Conservation (phyloP, 2,888 invertebrate species). For the Nebria salina region DNA sequence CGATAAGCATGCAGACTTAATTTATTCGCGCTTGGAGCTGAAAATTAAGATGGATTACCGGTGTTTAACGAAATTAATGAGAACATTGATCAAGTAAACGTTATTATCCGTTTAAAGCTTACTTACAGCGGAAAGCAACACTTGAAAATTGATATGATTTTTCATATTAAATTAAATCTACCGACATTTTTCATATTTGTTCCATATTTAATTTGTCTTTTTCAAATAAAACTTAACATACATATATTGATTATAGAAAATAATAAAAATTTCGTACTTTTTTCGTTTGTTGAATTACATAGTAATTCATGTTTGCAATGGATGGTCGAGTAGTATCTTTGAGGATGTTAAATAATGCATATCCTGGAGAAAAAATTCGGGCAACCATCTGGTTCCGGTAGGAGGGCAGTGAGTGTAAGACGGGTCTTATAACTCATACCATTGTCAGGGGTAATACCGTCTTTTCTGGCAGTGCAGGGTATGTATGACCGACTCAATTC, state of each 20-base stretch:
- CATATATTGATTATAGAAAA: too few species aligned
- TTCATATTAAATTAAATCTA: too few species aligned
- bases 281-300: too few species aligned
- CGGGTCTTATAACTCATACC: background rate
- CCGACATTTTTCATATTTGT: too few species aligned
- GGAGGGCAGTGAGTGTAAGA: background rate
- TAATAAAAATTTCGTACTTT: too few species aligned
- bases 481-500: background rate
- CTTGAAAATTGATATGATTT: slow-evolving; percentile 1
- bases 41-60: slow-evolving; percentile 39
- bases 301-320: too few species aligned
- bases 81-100: slow-evolving; percentile 41
- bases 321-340: background rate
- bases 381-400: background rate
- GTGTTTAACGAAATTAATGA: slow-evolving; percentile 37
- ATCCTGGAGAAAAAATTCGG: background rate
- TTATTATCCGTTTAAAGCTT: slow-evolving; percentile 35
- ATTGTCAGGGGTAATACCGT: background rate
- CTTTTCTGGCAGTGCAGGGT: background rate
- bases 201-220: too few species aligned
- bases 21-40: slow-evolving; percentile 33
- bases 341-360: background rate
- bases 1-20: slow-evolving; percentile 27
- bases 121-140: slow-evolving; percentile 30
- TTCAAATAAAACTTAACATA: too few species aligned